These are phyloP conservation scores for Ardeotis arabs DNA, from an alignment of 2,113 vertebrate genomes.

Conservation along the genomic window DNA sequence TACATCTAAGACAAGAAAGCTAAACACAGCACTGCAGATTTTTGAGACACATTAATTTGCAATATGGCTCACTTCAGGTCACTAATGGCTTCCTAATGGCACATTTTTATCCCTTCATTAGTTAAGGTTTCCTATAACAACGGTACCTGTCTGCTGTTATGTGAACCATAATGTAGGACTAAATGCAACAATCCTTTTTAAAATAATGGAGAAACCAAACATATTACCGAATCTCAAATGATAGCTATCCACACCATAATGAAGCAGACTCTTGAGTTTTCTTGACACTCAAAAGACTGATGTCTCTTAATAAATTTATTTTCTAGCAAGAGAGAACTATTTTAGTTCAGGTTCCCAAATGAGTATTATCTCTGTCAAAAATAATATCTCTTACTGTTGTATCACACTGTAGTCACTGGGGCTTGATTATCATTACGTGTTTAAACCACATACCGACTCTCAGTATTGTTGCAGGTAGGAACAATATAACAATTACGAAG, in stretches of 20 bases:
- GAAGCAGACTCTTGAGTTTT: not conserved
- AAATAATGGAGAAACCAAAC: not conserved
- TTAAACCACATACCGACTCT: not conserved
- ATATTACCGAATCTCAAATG: not conserved
- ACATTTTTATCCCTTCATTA: slow-evolving; percentile 24
- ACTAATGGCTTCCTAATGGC: slow-evolving; percentile 24
- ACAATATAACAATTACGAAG: too few species aligned
- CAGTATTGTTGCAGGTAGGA: not conserved
- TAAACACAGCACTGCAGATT: not conserved
- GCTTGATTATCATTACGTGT: not conserved
- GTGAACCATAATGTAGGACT: not conserved
- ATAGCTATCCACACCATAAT: not conserved
- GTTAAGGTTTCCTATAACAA: not conserved
- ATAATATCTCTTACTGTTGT: not conserved
- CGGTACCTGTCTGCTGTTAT: not conserved
- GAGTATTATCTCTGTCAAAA: not conserved
- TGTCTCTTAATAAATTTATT: not conserved
- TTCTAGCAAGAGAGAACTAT: not conserved
- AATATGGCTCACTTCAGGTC: not conserved
- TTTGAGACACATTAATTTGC: not conserved
- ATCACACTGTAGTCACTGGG: not conserved
- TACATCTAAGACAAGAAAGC: not conserved
- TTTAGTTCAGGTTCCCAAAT: not conserved
- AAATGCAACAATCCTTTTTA: not conserved
- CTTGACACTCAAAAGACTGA: not conserved